Evolutionary conservation across 2,888 invertebrate species (phyloP), one percentile per base, ranked within the genome.

Genomic region (Diarsia dahlii): DNA sequence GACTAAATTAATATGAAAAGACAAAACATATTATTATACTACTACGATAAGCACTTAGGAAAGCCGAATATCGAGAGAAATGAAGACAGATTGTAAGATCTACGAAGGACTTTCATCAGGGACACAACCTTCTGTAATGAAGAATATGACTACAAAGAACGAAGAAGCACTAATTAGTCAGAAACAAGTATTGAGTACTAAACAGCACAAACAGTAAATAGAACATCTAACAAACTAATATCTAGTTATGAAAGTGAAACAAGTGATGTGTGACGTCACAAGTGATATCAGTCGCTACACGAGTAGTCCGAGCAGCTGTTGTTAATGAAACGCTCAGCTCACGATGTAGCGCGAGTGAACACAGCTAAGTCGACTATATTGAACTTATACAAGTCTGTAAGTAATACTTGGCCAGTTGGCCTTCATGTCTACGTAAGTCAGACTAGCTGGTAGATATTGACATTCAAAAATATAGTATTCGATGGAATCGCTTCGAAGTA

Each of bases 331-430:
- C 9, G 58, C 39, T 52, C 45, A 60, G 45, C 66, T 60, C 65
- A 39, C 39, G 8, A 39, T 39, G 39, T 39, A 23, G 54, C 15
- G 60, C n/a, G 28, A 39, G 23, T 69, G 20, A 46, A 39, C 60
- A 71, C 39, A 39, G 45, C 54, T 62, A 45, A 46, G 46, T 54
- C 60, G 34, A 23, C 52, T n/a, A 66, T 74, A 66, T 62, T 66
- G n/a, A 62, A 48, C 54, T 28, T 45, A 34, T 63, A n/a, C 34
- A 56, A 63, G 20, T 18, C 39, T 3, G 20, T 39, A 50, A n/a
- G 45, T 34, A 15, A 50, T 34, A 74, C 65, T 74, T 45, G 20
- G 20, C n/a, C 48, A 74, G 60, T 74, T 45, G 20, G 20, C n/a
- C 48, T 54, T 66, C 52, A 54, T 39, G 3, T 39, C 34, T 28